Percentiles rank a stretch among this genome's conserved stretches.
Evolutionary conservation across 2,888 invertebrate genomes (phyloP).

Genomic region (Pristionchus fissidentatus): DNA sequence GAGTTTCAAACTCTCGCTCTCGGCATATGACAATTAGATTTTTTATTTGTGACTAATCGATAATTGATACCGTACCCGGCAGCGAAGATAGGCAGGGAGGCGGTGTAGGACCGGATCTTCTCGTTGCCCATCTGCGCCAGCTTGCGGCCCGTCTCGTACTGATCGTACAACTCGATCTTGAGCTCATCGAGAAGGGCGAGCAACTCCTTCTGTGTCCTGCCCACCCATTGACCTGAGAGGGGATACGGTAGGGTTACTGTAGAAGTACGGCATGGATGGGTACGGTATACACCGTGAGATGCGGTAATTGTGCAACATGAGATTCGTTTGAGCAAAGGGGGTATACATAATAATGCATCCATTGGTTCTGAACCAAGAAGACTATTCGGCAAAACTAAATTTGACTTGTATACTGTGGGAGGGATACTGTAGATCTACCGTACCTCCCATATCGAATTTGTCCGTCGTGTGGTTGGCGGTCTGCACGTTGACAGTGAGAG

Average conservation of each 20-base stretch:
- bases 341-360: no score
- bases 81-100: conserved; percentile 52
- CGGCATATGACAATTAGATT: no score
- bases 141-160: conserved; percentile 69
- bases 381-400: not conserved
- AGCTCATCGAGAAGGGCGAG: conserved; percentile 60
- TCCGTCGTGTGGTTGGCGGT: conserved; percentile 55
- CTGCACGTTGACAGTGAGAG: conserved; percentile 62
- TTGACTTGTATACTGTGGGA: no score
- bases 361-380: no score
- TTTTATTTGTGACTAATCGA: no score
- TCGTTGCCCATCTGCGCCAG: conserved; percentile 66
- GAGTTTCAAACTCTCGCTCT: no score
- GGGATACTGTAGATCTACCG: not conserved
- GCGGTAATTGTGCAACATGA: no score
- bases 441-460: conserved; percentile 66
- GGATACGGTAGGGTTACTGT: not conserved
- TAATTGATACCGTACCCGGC: conserved; percentile 39
- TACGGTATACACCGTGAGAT: no score
- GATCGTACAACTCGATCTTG: conserved; percentile 58
- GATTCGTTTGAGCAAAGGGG: no score
- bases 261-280: no score
- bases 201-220: conserved; percentile 76
- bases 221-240: conserved; percentile 76
- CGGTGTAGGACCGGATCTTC: conserved; percentile 54